phyloP scores from a whole-genome alignment of 2,888 invertebrate species.

The Argyresthia albistria region DNA sequence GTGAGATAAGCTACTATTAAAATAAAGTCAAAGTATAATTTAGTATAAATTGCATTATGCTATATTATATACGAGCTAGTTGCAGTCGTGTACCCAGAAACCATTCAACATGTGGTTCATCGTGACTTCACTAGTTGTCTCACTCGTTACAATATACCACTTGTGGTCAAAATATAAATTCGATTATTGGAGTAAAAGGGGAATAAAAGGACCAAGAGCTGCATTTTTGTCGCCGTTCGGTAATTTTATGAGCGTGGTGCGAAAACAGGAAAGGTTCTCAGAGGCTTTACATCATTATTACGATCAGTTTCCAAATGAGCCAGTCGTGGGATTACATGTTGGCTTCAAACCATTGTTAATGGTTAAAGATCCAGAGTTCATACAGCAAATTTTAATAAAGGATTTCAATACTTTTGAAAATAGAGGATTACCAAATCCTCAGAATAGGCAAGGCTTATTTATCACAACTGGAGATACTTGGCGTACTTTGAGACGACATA shows the following conservation, averaged over 20 bases:
- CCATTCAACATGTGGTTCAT: background rate
- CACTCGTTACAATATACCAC: background rate
- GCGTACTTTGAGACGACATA: conserved; percentile 39
- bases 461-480: conserved; percentile 41
- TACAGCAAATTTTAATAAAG: conserved; percentile 30
- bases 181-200: background rate
- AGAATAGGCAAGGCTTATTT: conserved; percentile 24
- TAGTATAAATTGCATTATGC: too few species aligned
- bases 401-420: background rate
- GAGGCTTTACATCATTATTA: too few species aligned
- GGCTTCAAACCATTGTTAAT: conserved; percentile 29
- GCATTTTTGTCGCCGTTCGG: background rate
- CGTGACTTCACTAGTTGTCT: background rate
- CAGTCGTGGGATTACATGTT: conserved; percentile 36
- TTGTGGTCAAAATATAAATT: background rate
- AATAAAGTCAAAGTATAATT: too few species aligned
- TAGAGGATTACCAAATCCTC: background rate
- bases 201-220: background rate
- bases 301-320: conserved; percentile 19
- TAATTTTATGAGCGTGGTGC: background rate
- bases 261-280: too few species aligned
- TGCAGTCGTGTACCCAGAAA: too few species aligned
- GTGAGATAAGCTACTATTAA: too few species aligned
- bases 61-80: too few species aligned
- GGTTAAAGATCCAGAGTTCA: conserved; percentile 36